These are phyloP conservation scores for Pollenia griseotomentosa DNA, from an alignment of 2,888 invertebrate genomes.

Conservation along the genomic window DNA sequence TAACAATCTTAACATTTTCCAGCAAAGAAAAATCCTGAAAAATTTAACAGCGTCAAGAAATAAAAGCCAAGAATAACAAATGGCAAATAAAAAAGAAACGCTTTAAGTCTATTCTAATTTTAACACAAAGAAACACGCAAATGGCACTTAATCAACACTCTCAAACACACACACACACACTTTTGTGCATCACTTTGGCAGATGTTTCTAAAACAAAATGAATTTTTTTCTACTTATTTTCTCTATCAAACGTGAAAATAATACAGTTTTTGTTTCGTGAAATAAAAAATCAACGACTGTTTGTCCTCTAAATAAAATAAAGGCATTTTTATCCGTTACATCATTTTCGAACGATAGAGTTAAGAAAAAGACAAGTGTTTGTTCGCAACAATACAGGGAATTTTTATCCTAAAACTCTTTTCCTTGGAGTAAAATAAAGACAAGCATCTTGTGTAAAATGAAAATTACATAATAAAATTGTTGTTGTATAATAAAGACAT, in stretches of 20 bases:
- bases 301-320: constrained; percentile 9
- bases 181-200: constrained; percentile 38
- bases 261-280: constrained; percentile 15
- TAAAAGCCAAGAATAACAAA: constrained; percentile 20
- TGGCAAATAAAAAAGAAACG: not conserved
- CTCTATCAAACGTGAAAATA: constrained; percentile 35
- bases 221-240: constrained; percentile 9
- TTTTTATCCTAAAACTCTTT: constrained; percentile 46
- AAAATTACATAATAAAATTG: constrained; percentile 53
- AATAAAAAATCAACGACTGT: constrained; percentile 28
- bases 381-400: constrained; percentile 14
- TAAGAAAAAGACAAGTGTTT: constrained; percentile 43
- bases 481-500: constrained; percentile 46
- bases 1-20: constrained; percentile 63
- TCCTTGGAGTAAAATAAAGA: constrained; percentile 46
- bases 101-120: constrained; percentile 18
- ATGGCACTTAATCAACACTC: constrained; percentile 68
- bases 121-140: constrained; percentile 28
- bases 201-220: constrained; percentile 49
- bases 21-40: not conserved
- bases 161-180: not conserved
- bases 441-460: constrained; percentile 51
- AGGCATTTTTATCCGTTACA: constrained; percentile 54
- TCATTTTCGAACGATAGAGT: not conserved
- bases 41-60: constrained; percentile 34